These are phyloP conservation scores for Esox niger DNA, from an alignment of 2,113 vertebrate genomes.

Conservation along the genomic window DNA sequence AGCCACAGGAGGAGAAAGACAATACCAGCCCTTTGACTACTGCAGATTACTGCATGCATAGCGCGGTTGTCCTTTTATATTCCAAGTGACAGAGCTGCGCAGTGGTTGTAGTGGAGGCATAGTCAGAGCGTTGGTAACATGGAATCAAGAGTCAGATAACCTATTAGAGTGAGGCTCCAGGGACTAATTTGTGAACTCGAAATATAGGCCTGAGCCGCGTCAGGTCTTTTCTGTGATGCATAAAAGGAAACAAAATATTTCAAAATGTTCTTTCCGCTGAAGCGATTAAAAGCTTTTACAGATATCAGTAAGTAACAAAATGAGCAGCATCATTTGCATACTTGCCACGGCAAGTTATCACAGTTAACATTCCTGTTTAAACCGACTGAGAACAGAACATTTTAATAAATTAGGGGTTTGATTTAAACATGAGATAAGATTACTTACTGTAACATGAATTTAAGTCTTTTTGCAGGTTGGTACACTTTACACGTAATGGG, in stretches of 20 bases:
- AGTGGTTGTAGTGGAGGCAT: slow-evolving; percentile 26
- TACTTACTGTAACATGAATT: too few species aligned
- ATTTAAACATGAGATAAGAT: too few species aligned
- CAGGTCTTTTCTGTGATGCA: slow-evolving; percentile 5
- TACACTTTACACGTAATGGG: too few species aligned
- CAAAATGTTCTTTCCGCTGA: too few species aligned
- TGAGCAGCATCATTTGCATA: too few species aligned
- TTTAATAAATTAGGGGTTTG: too few species aligned
- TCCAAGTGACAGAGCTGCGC: slow-evolving; percentile 56
- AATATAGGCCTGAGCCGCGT: slow-evolving; percentile 7
- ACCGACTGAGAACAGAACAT: too few species aligned
- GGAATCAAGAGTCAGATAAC: slow-evolving; percentile 26
- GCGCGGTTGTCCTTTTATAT: slow-evolving; percentile 34
- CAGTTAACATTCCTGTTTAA: too few species aligned
- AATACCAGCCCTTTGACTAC: slow-evolving; percentile 10
- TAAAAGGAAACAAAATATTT: background rate
- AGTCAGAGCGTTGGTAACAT: slow-evolving; percentile 24
- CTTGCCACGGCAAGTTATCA: too few species aligned
- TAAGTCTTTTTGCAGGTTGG: too few species aligned
- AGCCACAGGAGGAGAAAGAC: slow-evolving; percentile 28
- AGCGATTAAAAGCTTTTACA: too few species aligned
- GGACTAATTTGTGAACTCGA: slow-evolving; percentile 13
- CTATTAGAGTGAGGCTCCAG: slow-evolving; percentile 24
- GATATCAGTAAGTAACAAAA: too few species aligned
- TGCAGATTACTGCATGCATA: slow-evolving; percentile 17